Conservation (phyloP, 2,888 invertebrate species). For the Hesperia comma region DNA sequence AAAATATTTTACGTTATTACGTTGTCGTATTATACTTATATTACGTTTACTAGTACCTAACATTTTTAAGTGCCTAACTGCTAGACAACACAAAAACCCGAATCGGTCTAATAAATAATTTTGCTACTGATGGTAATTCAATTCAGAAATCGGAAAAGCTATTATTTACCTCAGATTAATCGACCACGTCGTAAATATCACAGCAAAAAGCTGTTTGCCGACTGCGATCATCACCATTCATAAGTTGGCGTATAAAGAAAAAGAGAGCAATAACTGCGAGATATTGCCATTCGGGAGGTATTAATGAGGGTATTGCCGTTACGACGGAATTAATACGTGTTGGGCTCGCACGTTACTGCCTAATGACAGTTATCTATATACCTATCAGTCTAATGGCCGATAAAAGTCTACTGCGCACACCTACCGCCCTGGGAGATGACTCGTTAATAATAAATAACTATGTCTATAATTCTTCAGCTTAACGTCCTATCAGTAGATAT, state of each 20-base stretch:
- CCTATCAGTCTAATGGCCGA: conserved; percentile 34
- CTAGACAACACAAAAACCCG: too few relatives aligned
- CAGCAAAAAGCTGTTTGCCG: conserved; percentile 1
- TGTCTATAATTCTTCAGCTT: neutral
- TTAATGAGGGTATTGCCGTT: conserved; percentile 52
- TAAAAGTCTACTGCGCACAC: conserved; percentile 18
- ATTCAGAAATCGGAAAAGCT: neutral
- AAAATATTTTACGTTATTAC: too few relatives aligned
- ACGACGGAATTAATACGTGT: conserved; percentile 34
- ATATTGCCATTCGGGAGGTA: conserved; percentile 43
- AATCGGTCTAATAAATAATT: too few relatives aligned
- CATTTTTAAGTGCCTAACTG: too few relatives aligned
- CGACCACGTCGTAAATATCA: neutral
- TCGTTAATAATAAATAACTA: conserved; percentile 13
- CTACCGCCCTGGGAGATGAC: conserved; percentile 2
- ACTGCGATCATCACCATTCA: conserved; percentile 1
- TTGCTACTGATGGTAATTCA: neutral
- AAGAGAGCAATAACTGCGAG: conserved; percentile 24
- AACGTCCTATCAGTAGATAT: neutral
- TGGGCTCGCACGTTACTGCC: conserved; percentile 23
- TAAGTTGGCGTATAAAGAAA: conserved; percentile 23
- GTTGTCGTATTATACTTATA: too few relatives aligned
- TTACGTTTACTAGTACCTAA: too few relatives aligned
- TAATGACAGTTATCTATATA: conserved; percentile 32
- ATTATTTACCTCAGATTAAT: neutral